phyloP scores from a whole-genome alignment of 2,113 vertebrate genomes.

The Candoia aspera region DNA sequence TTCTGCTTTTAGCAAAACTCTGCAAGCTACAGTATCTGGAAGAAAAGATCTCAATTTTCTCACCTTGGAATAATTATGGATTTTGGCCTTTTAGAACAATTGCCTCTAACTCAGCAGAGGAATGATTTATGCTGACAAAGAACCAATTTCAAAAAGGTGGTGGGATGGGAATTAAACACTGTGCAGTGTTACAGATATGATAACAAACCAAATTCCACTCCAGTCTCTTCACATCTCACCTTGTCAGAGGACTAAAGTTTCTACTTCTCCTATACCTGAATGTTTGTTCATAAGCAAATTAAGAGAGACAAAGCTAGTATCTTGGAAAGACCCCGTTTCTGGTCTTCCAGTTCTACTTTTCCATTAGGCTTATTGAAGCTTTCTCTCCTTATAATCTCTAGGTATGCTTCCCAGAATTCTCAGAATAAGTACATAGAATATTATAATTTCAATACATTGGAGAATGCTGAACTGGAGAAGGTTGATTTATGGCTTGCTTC shows the following conservation, averaged over 20 bases:
- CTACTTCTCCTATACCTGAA: not conserved
- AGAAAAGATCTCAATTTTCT: not conserved
- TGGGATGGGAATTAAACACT: not conserved
- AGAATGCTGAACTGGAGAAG: not conserved
- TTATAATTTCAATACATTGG: not conserved
- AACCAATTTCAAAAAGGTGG: not conserved
- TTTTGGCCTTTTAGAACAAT: not conserved
- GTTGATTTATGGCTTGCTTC: not conserved
- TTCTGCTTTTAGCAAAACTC: not conserved
- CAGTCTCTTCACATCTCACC: not conserved
- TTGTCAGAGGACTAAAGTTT: not conserved
- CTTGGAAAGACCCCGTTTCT: not conserved
- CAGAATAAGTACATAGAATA: not conserved
- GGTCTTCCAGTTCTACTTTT: not conserved
- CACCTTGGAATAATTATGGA: not conserved
- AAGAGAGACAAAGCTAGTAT: not conserved
- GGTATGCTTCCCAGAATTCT: not conserved
- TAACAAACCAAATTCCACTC: not conserved
- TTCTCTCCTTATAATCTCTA: not conserved
- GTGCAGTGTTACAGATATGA: not conserved
- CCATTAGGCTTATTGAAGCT: not conserved
- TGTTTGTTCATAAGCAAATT: not conserved
- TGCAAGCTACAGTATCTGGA: not conserved
- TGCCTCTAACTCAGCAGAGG: not conserved
- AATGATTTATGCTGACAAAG: not conserved